Conservation (phyloP, 2,113 vertebrate genomes). For the Gallinago undulata region DNA sequence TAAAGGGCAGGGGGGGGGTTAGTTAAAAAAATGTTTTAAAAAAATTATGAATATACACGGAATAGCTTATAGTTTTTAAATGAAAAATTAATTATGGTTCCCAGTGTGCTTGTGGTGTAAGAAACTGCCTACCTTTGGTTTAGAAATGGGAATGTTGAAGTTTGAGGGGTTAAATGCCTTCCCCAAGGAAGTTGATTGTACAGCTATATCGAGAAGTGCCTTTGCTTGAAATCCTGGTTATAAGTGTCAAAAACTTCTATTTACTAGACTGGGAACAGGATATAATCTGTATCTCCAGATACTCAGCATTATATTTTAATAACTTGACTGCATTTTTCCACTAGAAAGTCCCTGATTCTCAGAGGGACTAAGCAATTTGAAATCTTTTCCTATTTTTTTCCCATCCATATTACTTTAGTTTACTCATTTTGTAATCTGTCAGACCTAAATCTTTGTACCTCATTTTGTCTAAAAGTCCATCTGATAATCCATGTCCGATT, state of each 20-base stretch:
- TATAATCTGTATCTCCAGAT: background rate
- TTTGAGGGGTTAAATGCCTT: background rate
- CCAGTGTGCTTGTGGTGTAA: background rate
- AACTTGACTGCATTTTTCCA: background rate
- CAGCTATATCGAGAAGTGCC: background rate
- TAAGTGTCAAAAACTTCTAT: background rate
- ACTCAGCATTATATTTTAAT: background rate
- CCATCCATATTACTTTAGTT: background rate
- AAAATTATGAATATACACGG: fast-evolving
- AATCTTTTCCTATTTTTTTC: background rate
- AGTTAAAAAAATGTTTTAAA: background rate
- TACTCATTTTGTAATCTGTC: background rate
- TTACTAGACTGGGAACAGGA: background rate
- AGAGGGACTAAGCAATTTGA: background rate
- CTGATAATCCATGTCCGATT: background rate
- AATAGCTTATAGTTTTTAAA: background rate
- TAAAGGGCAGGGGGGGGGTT: background rate
- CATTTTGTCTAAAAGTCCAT: background rate
- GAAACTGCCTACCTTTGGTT: background rate
- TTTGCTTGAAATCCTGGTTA: background rate
- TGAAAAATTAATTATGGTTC: background rate
- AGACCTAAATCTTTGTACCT: background rate
- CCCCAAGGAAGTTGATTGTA: background rate
- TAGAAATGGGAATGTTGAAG: background rate
- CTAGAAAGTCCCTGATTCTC: background rate